These are phyloP conservation scores for Varecia variegata DNA, from an alignment of 2,797 vertebrate genomes.

Conservation along the genomic window DNA sequence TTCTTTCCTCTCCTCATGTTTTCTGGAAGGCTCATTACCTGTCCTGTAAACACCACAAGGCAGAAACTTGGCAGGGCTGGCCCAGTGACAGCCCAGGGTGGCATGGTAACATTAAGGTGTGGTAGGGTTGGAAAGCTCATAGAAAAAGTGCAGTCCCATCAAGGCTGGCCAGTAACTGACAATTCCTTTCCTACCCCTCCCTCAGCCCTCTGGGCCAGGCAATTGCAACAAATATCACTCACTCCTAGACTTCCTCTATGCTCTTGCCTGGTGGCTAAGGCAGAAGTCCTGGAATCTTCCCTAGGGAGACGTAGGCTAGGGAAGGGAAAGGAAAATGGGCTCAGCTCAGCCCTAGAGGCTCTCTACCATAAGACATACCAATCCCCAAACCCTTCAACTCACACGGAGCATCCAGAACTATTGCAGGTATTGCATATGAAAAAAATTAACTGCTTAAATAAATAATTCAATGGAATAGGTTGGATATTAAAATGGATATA, in stretches of 20 bases:
- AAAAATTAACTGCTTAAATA: not conserved
- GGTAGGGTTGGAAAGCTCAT: not conserved
- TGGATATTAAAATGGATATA: not conserved
- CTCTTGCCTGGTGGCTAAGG: not conserved
- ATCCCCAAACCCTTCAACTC: not conserved
- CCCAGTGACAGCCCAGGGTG: not conserved
- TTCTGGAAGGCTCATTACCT: not conserved
- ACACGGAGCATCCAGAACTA: not conserved
- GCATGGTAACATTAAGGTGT: not conserved
- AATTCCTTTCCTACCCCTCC: not conserved
- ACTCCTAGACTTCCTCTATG: not conserved
- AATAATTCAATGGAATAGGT: not conserved
- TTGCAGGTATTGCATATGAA: not conserved
- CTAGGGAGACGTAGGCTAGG: not conserved
- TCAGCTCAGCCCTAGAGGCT: not conserved
- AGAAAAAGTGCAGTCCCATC: not conserved
- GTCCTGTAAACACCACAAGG: not conserved
- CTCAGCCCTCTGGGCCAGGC: not conserved
- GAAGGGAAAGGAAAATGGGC: not conserved
- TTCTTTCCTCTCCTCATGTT: not conserved
- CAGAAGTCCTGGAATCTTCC: not conserved
- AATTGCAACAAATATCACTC: not conserved
- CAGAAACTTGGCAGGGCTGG: not conserved
- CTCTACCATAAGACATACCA: not conserved
- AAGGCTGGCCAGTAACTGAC: not conserved